Evolutionary conservation across 2,797 vertebrate species (phyloP), one percentile per base, ranked within the genome.

Genomic region (Chromobotia macracanthus): DNA sequence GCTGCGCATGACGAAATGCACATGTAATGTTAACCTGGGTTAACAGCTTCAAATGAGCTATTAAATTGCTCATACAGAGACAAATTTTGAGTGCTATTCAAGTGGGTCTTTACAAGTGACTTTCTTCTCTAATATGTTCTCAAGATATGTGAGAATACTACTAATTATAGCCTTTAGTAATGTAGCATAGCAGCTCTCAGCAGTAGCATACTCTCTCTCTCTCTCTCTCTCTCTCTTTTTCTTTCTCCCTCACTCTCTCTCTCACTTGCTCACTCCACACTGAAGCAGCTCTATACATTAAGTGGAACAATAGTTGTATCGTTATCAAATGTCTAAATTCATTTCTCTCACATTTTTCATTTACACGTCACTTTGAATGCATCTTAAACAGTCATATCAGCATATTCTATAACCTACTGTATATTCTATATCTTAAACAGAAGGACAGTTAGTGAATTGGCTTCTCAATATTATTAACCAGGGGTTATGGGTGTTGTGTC

Each of bases 41-140:
- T 92, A 92, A 91, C 89, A 80, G 87, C 88, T 90, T 89, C 87
- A 91, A 91, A 91, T 87, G 84, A 91, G 89, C 87, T 89, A 88
- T 91, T 91, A 91, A 91, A 90, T 82, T 85, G 88, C 86, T 89
- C 77, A 86, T 87, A 85, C 84, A 82, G 86, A 88, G 89, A 90
- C 88, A 88, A 84, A 88, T 89, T 89, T 87, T 82, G 83, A 90
- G 88, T 87, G 89, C 86, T 87, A 87, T 90, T 92, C 66, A 87
- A 91, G 90, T 89, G 89, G 71, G 87, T 91, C 90, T 92, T 89
- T 87, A 88, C 85, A 87, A 88, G 51, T 77, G 84, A 88, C 87
- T 89, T 88, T 88, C 87, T 77, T 84, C 82, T 83, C 83, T 91
- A 90, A 90, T 88, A 91, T 87, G 86, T 89, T 89, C 84, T 81